These are phyloP conservation scores for Crypturellus undulatus DNA, from an alignment of 2,113 vertebrate species.

Conservation along the genomic window DNA sequence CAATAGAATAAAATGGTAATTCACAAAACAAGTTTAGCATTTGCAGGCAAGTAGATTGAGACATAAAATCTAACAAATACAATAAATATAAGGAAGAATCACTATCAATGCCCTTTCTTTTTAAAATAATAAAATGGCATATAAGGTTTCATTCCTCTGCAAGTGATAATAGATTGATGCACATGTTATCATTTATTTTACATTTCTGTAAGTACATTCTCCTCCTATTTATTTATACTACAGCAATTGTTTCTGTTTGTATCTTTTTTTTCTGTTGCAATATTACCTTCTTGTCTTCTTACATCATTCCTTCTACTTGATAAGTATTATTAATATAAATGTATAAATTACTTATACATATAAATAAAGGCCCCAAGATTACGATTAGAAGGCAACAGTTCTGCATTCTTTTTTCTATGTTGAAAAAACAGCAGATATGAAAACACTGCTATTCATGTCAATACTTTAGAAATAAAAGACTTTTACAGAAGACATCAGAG, in stretches of 20 bases:
- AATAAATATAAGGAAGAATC: neutral
- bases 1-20: neutral
- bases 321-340: neutral
- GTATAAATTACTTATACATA: neutral
- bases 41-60: neutral
- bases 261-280: neutral
- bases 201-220: neutral
- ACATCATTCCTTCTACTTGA: neutral
- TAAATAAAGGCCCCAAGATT: neutral
- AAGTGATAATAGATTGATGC: neutral
- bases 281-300: neutral
- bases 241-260: neutral
- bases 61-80: neutral
- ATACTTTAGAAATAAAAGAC: slow-evolving; percentile 2
- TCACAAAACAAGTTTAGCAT: neutral
- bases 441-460: slow-evolving; percentile 5
- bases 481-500: slow-evolving; percentile 17
- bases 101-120: neutral
- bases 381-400: neutral
- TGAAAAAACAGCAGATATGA: neutral
- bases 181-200: neutral
- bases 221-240: neutral
- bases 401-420: neutral
- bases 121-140: neutral
- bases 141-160: neutral